phyloP scores from a whole-genome alignment of 2,113 vertebrate species.

The Nycticryphes semicollaris region DNA sequence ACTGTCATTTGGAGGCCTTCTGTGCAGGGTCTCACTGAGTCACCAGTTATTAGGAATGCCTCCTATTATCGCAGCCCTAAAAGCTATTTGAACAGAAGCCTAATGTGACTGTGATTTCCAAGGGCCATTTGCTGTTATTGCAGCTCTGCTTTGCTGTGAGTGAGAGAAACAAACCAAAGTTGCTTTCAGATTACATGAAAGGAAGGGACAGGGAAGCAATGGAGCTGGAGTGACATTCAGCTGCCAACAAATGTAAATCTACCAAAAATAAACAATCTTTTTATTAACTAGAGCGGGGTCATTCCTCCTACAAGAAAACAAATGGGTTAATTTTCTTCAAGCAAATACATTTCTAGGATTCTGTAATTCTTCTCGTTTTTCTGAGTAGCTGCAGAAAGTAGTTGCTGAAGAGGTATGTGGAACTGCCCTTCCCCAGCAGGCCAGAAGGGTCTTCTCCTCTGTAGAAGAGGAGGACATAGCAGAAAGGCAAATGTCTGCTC shows the following conservation, averaged over 20 bases:
- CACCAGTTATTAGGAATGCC: slow-evolving; percentile 81
- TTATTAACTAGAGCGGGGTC: not conserved
- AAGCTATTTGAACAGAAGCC: slow-evolving; percentile 84
- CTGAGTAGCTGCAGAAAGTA: not conserved
- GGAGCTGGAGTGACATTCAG: slow-evolving; percentile 51
- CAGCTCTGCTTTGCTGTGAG: slow-evolving; percentile 73
- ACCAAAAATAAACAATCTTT: slow-evolving; percentile 56
- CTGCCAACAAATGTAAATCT: slow-evolving; percentile 49
- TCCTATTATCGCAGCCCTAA: slow-evolving; percentile 78
- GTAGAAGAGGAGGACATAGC: not conserved
- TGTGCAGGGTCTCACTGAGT: slow-evolving; percentile 79
- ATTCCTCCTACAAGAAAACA: slow-evolving; percentile 35
- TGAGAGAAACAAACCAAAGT: slow-evolving; percentile 70
- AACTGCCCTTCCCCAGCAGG: not conserved
- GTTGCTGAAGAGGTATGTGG: not conserved
- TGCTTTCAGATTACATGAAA: slow-evolving; percentile 64
- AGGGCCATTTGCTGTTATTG: slow-evolving; percentile 81
- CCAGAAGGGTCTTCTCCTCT: not conserved
- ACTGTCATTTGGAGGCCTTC: slow-evolving; percentile 81
- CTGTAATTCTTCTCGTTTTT: not conserved
- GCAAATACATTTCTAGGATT: not conserved
- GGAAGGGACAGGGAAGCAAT: slow-evolving; percentile 26
- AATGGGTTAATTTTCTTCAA: slow-evolving; percentile 2
- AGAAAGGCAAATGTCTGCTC: not conserved
- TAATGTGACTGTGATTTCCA: slow-evolving; percentile 81